Conservation (phyloP, 2,888 invertebrate genomes). For the Sialis fuliginosa region DNA sequence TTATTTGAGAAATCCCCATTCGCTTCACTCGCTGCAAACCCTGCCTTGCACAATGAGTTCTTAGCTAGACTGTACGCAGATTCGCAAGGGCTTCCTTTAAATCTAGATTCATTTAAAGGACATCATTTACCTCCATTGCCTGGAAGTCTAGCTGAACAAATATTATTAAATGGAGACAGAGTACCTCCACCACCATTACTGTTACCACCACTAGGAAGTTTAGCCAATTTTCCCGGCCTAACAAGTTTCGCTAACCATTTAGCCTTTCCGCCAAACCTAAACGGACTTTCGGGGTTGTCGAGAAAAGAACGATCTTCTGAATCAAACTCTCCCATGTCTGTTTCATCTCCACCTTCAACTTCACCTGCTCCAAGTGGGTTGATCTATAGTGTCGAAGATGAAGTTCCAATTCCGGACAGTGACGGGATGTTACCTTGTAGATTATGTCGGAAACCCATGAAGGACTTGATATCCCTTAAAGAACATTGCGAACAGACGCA, state of each 20-base stretch:
- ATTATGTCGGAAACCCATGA: constrained; percentile 46
- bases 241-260: constrained; percentile 23
- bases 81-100: constrained; percentile 37
- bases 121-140: constrained; percentile 29
- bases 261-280: constrained; percentile 23
- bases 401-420: constrained; percentile 43
- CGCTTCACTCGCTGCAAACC: constrained; percentile 36
- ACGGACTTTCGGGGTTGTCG: constrained; percentile 20
- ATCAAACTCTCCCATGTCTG: constrained; percentile 32
- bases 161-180: constrained; percentile 28
- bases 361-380: constrained; percentile 20
- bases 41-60: constrained; percentile 60
- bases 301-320: constrained; percentile 28
- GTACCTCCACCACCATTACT: constrained; percentile 37
- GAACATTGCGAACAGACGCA: constrained; percentile 57
- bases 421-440: constrained; percentile 52
- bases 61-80: constrained; percentile 62
- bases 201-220: constrained; percentile 36
- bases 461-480: constrained; percentile 42
- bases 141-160: constrained; percentile 26
- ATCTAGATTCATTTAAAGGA: constrained; percentile 45
- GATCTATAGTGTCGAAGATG: constrained; percentile 46
- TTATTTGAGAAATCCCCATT: constrained; percentile 31
- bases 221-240: constrained; percentile 34
- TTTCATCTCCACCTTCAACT: constrained; percentile 28